These are phyloP conservation scores for Molossus alvarezi DNA, from an alignment of 2,797 vertebrate species.

Conservation along the genomic window DNA sequence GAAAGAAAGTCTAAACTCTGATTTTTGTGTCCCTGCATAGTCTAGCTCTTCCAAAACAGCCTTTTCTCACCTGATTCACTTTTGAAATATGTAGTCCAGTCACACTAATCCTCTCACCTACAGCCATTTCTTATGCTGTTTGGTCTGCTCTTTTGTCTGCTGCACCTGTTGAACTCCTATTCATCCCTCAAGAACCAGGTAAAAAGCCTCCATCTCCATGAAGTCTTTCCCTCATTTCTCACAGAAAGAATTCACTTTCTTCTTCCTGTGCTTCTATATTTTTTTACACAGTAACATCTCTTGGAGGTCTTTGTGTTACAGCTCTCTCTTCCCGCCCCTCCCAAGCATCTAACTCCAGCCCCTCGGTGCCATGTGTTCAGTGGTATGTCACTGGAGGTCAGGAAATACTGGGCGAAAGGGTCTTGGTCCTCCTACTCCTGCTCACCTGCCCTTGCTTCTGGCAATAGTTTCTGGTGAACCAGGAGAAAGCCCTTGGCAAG, in stretches of 20 bases:
- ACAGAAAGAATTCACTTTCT: conserved; percentile 33
- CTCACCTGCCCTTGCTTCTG: conserved; percentile 25
- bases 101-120: background rate
- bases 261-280: background rate
- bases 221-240: conserved; percentile 1
- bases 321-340: background rate
- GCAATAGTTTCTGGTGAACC: conserved; percentile 19
- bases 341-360: background rate
- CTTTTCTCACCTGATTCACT: background rate
- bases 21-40: background rate
- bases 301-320: background rate
- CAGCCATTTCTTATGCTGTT: background rate
- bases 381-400: background rate
- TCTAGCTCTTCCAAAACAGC: background rate
- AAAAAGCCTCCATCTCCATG: background rate
- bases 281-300: background rate
- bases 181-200: background rate
- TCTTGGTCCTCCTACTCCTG: background rate
- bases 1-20: background rate
- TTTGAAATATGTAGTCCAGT: background rate
- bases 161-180: background rate
- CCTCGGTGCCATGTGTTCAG: background rate
- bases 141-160: conserved; percentile 11
- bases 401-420: background rate
- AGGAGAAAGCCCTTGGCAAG: background rate